These are phyloP conservation scores for Halcyon chelicuti DNA, from an alignment of 2,797 vertebrate genomes.

Conservation along the genomic window DNA sequence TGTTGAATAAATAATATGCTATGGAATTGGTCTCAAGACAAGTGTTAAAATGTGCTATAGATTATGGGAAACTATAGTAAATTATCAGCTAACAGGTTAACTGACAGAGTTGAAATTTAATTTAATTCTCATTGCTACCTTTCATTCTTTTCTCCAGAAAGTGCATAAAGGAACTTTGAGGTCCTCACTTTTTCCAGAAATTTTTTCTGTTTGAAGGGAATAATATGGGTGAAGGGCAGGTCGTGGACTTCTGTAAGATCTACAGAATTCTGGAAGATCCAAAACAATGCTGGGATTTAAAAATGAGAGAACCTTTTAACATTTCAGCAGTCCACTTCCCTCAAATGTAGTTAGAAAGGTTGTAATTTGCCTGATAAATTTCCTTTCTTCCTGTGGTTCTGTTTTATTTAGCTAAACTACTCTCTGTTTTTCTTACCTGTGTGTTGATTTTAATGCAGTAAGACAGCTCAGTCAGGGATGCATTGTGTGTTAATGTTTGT, in stretches of 20 bases:
- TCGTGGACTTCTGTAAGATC: neutral
- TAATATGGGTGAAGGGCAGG: fast-evolving
- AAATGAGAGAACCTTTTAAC: neutral
- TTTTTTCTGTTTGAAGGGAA: neutral
- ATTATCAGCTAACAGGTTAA: neutral
- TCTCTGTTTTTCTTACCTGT: neutral
- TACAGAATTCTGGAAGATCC: neutral
- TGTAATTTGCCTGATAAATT: neutral
- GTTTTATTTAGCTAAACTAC: neutral
- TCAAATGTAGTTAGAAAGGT: neutral
- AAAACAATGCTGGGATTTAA: neutral
- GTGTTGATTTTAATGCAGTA: neutral
- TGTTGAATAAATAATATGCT: neutral
- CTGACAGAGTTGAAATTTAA: neutral
- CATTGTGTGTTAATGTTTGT: neutral
- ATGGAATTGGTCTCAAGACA: neutral
- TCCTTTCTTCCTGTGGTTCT: neutral
- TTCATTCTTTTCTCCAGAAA: neutral
- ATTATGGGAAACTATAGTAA: neutral
- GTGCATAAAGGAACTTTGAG: neutral
- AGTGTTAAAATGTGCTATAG: neutral
- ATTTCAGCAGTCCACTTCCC: neutral
- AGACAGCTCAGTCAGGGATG: neutral
- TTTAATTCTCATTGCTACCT: neutral
- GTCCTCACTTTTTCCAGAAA: neutral